Evolutionary conservation across 2,888 invertebrate species (phyloP), one percentile per base, ranked within the genome.

Genomic region (Harpalus rubripes): DNA sequence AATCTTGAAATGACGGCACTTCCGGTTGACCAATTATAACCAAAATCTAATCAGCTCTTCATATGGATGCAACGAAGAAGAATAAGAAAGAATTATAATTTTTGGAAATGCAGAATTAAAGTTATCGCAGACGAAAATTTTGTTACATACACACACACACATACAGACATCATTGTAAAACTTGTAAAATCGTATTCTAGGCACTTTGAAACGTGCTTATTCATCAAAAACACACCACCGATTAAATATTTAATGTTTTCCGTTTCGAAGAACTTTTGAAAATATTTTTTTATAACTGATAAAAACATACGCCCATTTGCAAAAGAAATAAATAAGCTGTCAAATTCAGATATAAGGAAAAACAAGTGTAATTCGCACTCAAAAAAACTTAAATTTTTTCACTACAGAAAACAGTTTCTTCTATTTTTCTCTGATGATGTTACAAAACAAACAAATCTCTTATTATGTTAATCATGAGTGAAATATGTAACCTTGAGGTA

Each of bases 371-470:
- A 68, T 7, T n/a, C 6, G 32, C 32, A 68, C 22, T 26, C 4
- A 68, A 68, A 10, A 6, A 18, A 6, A 68, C 10, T 68, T 26
- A 1, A 68, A 1, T 26, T 32, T 68, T 22, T 68, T 10, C n/a
- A 18, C 0, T 68, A 12, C 1, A 4, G 6, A 10, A 68, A 68
- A 22, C 0, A 10, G 22, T 68, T 32, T n/a, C 63, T 10, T 15
- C n/a, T 59, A 59, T 16, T 16, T 16, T 59, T 16, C 16, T 59
- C 18, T 26, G 52, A 72, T 72, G 81, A 82, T 68, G 81, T 82
- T 82, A 72, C 26, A 72, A n/a, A 82, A 58, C 32, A 82, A 68
- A 82, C 58, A 79, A 72, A 52, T 12, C 68, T 26, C 16, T 82
- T 63, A 58, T 52, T 82, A 18, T 68, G 68, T n/a, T 68, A 68